Base-by-base conservation (phyloP, 2,888 invertebrate species). In the Cataglyphis livida region DNA sequence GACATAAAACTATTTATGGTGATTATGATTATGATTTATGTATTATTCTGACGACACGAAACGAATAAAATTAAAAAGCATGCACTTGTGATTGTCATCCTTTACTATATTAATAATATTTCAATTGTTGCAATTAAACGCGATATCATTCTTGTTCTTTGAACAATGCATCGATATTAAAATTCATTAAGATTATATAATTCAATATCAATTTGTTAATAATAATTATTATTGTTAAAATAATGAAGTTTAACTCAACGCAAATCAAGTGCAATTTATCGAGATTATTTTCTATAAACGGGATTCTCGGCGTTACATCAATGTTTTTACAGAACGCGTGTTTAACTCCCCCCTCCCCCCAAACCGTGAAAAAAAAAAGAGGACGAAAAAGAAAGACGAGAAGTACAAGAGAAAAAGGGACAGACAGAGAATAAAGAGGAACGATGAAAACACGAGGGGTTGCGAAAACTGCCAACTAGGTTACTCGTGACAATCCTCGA, bases 381-480 rank as follows among this genome's bases (percentile, higher is more conserved):
- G 21, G 21, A 21, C 38, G 28, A 38, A 6, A 54, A 5, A 28
- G 25, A 25, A 35, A 38, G 51, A 18, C 6, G 62, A 61, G 57
- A 15, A 41, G 54, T 38, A 28, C 41, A 21, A 25, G 35, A 35
- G 12, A 35, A 10, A 62, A 21, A n/a, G 41, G 41, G 10, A 25
- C 25, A 9, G 44, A 62, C 10, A 28, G 44, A n/a, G n/a, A 35
- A 6, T 15, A 28, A 41, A 66, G 32, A 66, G 48, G 44, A 75
- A 38, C 87, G 86, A 83, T 84, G 76, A 88, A 89, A 89, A 89
- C 89, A 89, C 83, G 83, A 87, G 84, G 85, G 85, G 86, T 86
- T 84, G 84, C 84, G 44, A 86, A 85, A 82, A 86, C 82, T 66
- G 73, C 83, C 88, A 89, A 89, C 82, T 89, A 81, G 89, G 89